phyloP scores from a whole-genome alignment of 2,113 vertebrate species.

The Chaetura pelagica region DNA sequence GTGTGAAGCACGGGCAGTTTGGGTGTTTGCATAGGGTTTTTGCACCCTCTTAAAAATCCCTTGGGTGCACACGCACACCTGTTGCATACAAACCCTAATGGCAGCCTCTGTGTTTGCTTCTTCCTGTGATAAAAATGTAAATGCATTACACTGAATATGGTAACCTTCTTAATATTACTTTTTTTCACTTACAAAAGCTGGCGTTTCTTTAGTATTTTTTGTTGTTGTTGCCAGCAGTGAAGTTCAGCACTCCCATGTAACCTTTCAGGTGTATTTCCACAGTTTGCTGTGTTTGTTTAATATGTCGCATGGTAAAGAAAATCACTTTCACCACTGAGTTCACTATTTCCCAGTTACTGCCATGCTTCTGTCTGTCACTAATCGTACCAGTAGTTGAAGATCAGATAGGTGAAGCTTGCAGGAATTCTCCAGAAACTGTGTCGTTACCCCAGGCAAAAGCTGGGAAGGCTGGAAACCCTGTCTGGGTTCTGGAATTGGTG shows the following conservation, averaged over 20 bases:
- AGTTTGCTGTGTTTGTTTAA: constrained; percentile 8
- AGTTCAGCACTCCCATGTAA: neutral
- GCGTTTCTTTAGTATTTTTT: neutral
- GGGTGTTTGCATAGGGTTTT: neutral
- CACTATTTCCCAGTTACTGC: neutral
- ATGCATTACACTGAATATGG: neutral
- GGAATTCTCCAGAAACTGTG: neutral
- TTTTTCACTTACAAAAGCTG: constrained; percentile 6
- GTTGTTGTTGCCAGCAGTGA: neutral
- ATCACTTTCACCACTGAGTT: neutral
- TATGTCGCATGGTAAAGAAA: constrained; percentile 32
- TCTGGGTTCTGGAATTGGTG: neutral
- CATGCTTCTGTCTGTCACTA: constrained; percentile 3
- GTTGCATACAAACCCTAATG: neutral
- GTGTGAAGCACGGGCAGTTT: neutral
- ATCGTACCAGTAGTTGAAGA: neutral
- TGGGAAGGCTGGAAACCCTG: accelerated
- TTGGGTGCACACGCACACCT: neutral
- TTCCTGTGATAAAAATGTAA: neutral
- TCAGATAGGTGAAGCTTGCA: neutral
- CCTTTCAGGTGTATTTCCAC: neutral
- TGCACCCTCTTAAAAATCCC: neutral
- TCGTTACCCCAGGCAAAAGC: accelerated
- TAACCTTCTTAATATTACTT: neutral
- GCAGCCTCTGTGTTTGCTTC: neutral